A percentile compares a stretch with the other conserved stretches of the same genome.
Evolutionary conservation across 2,113 vertebrate species (phyloP).

Genomic region (Synchiropus splendidus): DNA sequence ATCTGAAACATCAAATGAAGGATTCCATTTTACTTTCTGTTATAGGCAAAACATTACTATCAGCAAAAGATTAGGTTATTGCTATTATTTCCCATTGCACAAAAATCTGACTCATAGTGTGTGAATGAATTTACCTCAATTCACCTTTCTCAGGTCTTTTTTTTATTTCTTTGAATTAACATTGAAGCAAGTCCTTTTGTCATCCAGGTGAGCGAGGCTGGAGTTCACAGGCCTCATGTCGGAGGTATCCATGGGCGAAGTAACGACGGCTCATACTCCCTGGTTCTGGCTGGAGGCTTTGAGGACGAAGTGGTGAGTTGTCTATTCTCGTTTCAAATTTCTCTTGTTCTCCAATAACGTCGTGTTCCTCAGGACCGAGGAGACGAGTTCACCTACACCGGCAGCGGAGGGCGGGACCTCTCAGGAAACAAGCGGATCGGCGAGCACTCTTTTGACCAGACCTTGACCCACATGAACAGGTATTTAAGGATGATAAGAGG

Average conservation of each 20-base stretch:
- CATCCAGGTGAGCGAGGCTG: constrained; percentile 90
- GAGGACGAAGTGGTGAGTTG: constrained; percentile 96
- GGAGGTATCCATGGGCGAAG: constrained; percentile 96
- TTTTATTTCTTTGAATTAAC: too few relatives aligned
- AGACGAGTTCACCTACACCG: constrained; percentile 98
- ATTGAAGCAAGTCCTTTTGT: background rate
- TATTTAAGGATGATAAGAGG: constrained; percentile 23
- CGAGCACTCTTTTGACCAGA: constrained; percentile 96
- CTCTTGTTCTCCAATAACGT: background rate
- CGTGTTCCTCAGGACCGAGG: constrained; percentile 81
- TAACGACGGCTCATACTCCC: constrained; percentile 92
- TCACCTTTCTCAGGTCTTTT: too few relatives aligned
- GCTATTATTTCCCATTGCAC: too few relatives aligned
- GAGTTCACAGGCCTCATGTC: constrained; percentile 94
- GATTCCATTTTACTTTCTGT: background rate
- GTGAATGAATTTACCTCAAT: too few relatives aligned
- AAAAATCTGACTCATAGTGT: too few relatives aligned
- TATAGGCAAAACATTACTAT: background rate
- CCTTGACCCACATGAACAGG: constrained; percentile 98
- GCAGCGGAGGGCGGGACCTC: constrained; percentile 95
- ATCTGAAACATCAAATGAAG: background rate
- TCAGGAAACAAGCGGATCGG: constrained; percentile 98
- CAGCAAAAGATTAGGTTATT: too few relatives aligned
- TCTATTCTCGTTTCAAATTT: background rate
- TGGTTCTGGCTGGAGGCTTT: constrained; percentile 94